Percentiles rank a stretch among this genome's conserved stretches.
phyloP scores from a whole-genome alignment of 2,888 invertebrate genomes.

The Scaptomyza flava region DNA sequence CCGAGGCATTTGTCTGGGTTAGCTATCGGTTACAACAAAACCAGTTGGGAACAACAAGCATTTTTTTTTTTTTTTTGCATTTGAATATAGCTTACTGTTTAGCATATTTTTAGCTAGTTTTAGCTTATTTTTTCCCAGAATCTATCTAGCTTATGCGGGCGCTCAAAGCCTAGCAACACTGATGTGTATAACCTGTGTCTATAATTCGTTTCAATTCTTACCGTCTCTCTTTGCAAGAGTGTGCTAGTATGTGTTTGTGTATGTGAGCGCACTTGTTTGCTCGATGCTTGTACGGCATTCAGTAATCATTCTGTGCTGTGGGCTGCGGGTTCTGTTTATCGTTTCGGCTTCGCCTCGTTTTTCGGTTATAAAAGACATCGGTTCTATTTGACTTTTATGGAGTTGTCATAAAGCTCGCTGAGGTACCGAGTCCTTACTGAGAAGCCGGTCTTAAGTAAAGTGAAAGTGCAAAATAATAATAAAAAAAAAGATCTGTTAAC shows the following conservation, averaged over 20 bases:
- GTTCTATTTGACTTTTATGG: conserved; percentile 59
- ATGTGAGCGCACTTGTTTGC: conserved; percentile 52
- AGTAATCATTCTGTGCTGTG: conserved; percentile 83
- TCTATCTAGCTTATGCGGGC: too few species aligned
- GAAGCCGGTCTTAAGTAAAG: conserved; percentile 15
- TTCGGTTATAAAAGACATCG: conserved; percentile 69
- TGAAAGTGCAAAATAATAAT: conserved; percentile 19
- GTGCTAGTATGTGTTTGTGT: conserved; percentile 5
- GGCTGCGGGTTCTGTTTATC: conserved; percentile 77
- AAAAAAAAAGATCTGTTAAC: conserved; percentile 5
- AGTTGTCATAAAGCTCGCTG: conserved; percentile 61
- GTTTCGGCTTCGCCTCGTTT: conserved; percentile 41
- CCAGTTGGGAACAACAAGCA: too few species aligned
- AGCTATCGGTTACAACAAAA: too few species aligned
- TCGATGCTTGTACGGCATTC: conserved; percentile 71
- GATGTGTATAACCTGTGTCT: conserved; percentile 59
- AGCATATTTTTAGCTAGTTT: too few species aligned
- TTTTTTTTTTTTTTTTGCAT: too few species aligned
- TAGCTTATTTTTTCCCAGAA: too few species aligned
- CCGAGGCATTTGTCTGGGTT: too few species aligned
- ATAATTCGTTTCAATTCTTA: conserved; percentile 66
- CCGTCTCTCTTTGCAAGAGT: conserved; percentile 41
- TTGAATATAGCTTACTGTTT: too few species aligned
- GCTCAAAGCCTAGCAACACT: too few species aligned
- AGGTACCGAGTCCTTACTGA: conserved; percentile 60